Base-by-base conservation (phyloP, 2,888 invertebrate species). In the Oasisia sp. region DNA sequence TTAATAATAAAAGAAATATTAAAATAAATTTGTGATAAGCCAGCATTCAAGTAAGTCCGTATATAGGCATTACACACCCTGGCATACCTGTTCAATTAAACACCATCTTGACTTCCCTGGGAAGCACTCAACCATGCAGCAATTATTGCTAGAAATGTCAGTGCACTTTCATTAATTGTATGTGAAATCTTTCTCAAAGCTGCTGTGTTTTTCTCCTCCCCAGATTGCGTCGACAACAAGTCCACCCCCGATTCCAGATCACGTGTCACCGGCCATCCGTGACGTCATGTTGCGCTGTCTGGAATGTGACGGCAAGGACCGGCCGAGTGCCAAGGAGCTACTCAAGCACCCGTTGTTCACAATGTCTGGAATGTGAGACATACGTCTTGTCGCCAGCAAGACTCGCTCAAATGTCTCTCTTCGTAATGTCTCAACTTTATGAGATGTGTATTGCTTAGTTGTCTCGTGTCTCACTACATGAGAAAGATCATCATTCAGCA, bases 181-280 rank as follows among this genome's bases (percentile, higher is more conserved):
- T 74, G 74, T 74, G 27, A 74, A 74, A 90, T 27, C 90, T 27
- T 32, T 32, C 19, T 38, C 32, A 11, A 2, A 89, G 12, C 1
- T 89, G 19, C 32, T 32, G 89, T 89, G 7, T 7, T 19, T 93
- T 92, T 89, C 32, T 91, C 12, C 93, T 32, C 27, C 94, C 74
- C 94, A 96, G 96, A 97, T 97, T 94, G 97, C 97, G 14, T 96
- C 96, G n/a, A 95, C 96, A 74, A 94, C 94, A 58, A 95, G 95
- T 12, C 96, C 97, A 4, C 97, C 97, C 0, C 95, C 96, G 0
- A 95, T 97, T 91, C 97, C 97, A 5, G 96, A 96, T 32, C 95
- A 95, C 92, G 93, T 96, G 58, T 95, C 96, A 19, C 96, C 95
- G 19, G 95, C 95, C 5, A 94, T 96, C 0, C 94, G 95, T 92